Conservation (phyloP, 2,113 vertebrate genomes). For the Ondatra zibethicus region DNA sequence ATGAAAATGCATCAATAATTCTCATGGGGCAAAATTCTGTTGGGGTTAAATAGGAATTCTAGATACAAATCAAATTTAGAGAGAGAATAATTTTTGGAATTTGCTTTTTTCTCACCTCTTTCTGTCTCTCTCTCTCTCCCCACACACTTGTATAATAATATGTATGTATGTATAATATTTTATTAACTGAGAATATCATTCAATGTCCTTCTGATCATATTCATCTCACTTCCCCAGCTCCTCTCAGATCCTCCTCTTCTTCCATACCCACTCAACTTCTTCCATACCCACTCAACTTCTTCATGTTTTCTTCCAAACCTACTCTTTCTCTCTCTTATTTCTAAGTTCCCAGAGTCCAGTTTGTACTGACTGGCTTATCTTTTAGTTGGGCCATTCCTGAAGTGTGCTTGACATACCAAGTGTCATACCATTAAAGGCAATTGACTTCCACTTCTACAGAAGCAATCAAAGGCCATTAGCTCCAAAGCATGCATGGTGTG, state of each 20-base stretch:
- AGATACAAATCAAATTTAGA: slow-evolving; percentile 58
- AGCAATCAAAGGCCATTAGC: neutral
- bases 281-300: neutral
- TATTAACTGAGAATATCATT: neutral
- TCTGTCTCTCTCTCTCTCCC: too few species aligned
- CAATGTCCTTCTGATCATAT: neutral
- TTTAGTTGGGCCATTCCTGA: neutral
- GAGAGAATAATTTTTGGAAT: slow-evolving; percentile 42
- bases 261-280: neutral
- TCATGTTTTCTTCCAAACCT: neutral
- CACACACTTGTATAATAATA: too few species aligned
- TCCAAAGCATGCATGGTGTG: neutral
- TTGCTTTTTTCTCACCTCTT: slow-evolving; percentile 50
- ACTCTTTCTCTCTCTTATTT: neutral
- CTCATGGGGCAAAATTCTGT: neutral
- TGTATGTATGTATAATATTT: neutral
- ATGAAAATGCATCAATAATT: slow-evolving; percentile 32
- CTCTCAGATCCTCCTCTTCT: neutral
- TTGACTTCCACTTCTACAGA: neutral
- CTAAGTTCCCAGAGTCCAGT: neutral
- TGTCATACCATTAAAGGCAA: neutral
- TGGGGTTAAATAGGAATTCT: slow-evolving; percentile 41
- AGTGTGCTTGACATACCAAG: neutral
- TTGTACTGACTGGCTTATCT: neutral
- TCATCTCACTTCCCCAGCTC: neutral